Conservation (phyloP, 2,888 invertebrate genomes). For the Cynaeus angustus region DNA sequence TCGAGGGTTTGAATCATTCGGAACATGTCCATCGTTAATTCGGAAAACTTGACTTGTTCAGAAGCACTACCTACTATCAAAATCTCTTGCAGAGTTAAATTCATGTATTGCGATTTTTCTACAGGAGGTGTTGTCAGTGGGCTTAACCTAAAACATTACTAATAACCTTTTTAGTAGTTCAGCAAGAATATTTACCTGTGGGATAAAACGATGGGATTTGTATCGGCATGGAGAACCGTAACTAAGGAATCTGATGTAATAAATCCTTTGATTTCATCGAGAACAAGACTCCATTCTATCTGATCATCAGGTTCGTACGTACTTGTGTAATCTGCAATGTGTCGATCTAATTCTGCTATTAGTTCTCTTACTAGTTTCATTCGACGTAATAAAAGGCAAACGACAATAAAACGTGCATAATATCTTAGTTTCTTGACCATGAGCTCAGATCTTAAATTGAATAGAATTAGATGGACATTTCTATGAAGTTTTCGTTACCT, state of each 20-base stretch:
- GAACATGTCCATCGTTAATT: conserved; percentile 98
- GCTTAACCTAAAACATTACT: conserved; percentile 77
- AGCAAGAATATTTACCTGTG: conserved; percentile 78
- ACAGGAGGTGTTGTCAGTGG: conserved; percentile 89
- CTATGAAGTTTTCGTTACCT: conserved; percentile 72
- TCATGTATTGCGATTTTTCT: conserved; percentile 90
- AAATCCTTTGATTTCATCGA: conserved; percentile 96
- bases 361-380: conserved; percentile 94
- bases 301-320: conserved; percentile 98
- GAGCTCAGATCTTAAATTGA: conserved; percentile 81
- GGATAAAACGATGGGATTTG: conserved; percentile 88
- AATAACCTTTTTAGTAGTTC: neutral
- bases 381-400: conserved; percentile 93
- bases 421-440: conserved; percentile 97
- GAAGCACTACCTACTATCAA: conserved; percentile 94
- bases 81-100: conserved; percentile 92
- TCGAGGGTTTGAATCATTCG: conserved; percentile 96
- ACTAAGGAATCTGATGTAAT: conserved; percentile 94
- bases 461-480: neutral
- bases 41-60: conserved; percentile 97
- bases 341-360: conserved; percentile 92
- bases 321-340: conserved; percentile 95
- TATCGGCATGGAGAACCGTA: conserved; percentile 90
- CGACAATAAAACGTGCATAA: conserved; percentile 97
- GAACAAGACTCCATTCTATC: conserved; percentile 94